These are phyloP conservation scores for Troides helena DNA, from an alignment of 2,888 invertebrate genomes.

Conservation along the genomic window DNA sequence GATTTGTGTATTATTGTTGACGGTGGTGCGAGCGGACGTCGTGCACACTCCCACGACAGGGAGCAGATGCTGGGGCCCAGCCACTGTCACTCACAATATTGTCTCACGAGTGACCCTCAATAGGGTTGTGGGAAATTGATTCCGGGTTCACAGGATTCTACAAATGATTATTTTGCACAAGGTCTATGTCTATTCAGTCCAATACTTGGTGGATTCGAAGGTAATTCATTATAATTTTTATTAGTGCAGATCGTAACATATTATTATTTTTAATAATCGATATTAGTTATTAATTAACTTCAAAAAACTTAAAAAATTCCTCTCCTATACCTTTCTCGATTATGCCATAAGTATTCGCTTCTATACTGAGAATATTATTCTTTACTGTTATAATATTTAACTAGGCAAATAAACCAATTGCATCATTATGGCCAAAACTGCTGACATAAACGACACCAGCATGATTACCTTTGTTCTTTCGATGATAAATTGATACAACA, in stretches of 20 bases:
- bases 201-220: background rate
- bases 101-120: conserved; percentile 72
- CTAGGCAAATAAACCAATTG: too few species aligned
- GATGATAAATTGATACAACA: conserved; percentile 54
- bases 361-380: too few species aligned
- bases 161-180: conserved; percentile 46
- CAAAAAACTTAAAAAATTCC: too few species aligned
- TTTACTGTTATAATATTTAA: too few species aligned
- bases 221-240: background rate
- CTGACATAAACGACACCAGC: conserved; percentile 8
- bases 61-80: conserved; percentile 66
- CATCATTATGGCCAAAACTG: background rate
- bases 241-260: background rate
- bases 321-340: too few species aligned
- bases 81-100: conserved; percentile 57
- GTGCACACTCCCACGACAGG: conserved; percentile 76
- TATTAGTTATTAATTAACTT: too few species aligned
- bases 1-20: conserved; percentile 78
- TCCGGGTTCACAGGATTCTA: conserved; percentile 38
- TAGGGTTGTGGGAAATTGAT: conserved; percentile 63
- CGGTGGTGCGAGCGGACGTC: conserved; percentile 72
- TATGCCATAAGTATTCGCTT: too few species aligned
- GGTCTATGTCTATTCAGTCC: conserved; percentile 26
- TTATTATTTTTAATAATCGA: background rate
- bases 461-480: conserved; percentile 37